Evolutionary conservation across 2,113 vertebrate genomes (phyloP), one percentile per base, ranked within the genome.

Genomic region (Callospermophilus lateralis): DNA sequence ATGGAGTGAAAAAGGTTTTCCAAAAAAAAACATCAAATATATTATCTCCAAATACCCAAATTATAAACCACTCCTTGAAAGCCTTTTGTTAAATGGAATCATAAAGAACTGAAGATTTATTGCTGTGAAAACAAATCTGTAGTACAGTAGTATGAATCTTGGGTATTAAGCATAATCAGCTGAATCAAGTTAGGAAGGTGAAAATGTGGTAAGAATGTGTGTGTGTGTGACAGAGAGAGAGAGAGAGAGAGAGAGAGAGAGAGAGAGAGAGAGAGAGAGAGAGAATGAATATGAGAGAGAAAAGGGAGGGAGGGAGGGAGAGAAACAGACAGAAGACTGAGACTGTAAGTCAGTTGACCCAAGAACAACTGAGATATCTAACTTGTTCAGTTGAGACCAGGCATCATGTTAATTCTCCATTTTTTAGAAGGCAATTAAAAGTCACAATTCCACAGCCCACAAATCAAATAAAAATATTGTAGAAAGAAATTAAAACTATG

Each of bases 61-160:
- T 86, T 39, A 97, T 45, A 0, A 94, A 74, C 91, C 96, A 95
- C 96, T 97, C 97, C 79, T 19, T 98, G 96, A 93, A 97, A 96
- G 94, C 93, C 96, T 98, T 98, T 95, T 97, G 97, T 96, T 97
- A 97, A 92, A 80, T 97, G 97, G 98, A 98, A 97, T 97, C 87
- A 81, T 94, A 97, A 97, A 94, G 83, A 98, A 98, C 90, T 93
- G 67, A 98, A 98, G 90, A 98, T 96, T 98, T 99, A 99, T 98
- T 98, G 98, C 98, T 99, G 96, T 97, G 98, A 98, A 98, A 98
- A 99, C 67, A 97, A 98, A 98, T 95, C 7, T 8, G 3, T 93
- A 97, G 91, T 97, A 98, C 97, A 99, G 98, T 97, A 98, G 98
- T 97, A 98, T 67, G 97, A 98, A 95, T 98, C 94, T 95, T 97